Percentiles rank a stretch among this genome's conserved stretches.
These are phyloP conservation scores for Zaprionus vittiger DNA, from an alignment of 1,140 invertebrate genomes.

Conservation along the genomic window DNA sequence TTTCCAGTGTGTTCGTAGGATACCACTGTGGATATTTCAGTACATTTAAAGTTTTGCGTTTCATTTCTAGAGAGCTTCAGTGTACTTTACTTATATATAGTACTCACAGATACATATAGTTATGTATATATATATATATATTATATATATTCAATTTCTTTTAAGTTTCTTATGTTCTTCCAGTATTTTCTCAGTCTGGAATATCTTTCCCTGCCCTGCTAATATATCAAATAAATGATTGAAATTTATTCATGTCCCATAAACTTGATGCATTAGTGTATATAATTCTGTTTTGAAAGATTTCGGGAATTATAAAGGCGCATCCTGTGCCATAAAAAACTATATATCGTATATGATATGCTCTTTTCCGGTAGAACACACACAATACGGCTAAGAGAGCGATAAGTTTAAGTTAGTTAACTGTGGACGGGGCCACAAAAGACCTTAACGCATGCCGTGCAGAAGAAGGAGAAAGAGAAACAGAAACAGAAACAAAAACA, in stretches of 20 bases:
- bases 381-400: constrained; percentile 31
- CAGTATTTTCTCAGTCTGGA: not conserved
- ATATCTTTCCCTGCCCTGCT: not conserved
- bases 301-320: constrained; percentile 1
- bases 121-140: too few species aligned
- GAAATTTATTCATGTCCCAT: not conserved
- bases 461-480: constrained; percentile 26
- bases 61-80: not conserved
- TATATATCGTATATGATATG: constrained; percentile 3
- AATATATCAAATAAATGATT: not conserved
- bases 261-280: constrained; percentile 4
- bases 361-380: constrained; percentile 59
- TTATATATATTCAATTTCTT: too few species aligned
- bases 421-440: constrained; percentile 26
- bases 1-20: not conserved
- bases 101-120: too few species aligned
- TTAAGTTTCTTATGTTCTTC: not conserved
- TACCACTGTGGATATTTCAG: too few species aligned
- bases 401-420: constrained; percentile 63
- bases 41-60: not conserved
- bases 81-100: not conserved
- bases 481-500: constrained; percentile 58
- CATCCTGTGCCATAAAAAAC: constrained; percentile 6
- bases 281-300: not conserved
- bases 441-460: constrained; percentile 7